Percentiles rank a stretch among this genome's conserved stretches.
Conservation (phyloP, 1,140 invertebrate genomes). For the Parapsyche elsis region DNA sequence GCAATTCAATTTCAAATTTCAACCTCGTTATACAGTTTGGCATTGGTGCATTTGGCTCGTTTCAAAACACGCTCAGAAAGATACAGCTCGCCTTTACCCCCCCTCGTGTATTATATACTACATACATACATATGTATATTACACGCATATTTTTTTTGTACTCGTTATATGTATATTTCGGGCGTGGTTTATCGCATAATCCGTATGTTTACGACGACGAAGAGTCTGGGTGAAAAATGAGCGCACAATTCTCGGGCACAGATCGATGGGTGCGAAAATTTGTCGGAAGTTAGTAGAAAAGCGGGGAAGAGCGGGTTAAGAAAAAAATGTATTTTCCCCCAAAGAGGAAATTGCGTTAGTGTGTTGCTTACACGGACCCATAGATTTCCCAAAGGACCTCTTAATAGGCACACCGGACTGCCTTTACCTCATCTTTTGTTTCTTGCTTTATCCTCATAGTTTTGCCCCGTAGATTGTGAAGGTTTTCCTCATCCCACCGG, state of each 20-base stretch:
- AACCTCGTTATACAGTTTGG: too few species aligned
- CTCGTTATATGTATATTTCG: too few species aligned
- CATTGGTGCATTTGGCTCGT: too few species aligned
- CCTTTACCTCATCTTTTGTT: conserved; percentile 35
- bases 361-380: conserved; percentile 43
- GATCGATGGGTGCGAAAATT: background rate
- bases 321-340: conserved; percentile 5
- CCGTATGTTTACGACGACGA: too few species aligned
- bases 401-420: conserved; percentile 40
- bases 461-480: background rate
- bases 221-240: too few species aligned
- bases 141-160: too few species aligned
- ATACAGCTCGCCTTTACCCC: too few species aligned
- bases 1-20: too few species aligned
- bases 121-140: too few species aligned
- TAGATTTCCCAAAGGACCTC: conserved; percentile 43
- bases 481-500: background rate
- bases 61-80: too few species aligned
- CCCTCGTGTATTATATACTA: too few species aligned
- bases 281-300: background rate
- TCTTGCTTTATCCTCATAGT: conserved; percentile 13
- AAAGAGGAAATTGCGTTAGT: conserved; percentile 41
- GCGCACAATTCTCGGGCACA: background rate
- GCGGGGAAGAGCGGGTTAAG: background rate
- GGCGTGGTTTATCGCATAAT: too few species aligned